Percentiles rank a stretch among this genome's conserved stretches.
phyloP scores from a whole-genome alignment of 2,888 invertebrate species.

The Helicoverpa assulta region DNA sequence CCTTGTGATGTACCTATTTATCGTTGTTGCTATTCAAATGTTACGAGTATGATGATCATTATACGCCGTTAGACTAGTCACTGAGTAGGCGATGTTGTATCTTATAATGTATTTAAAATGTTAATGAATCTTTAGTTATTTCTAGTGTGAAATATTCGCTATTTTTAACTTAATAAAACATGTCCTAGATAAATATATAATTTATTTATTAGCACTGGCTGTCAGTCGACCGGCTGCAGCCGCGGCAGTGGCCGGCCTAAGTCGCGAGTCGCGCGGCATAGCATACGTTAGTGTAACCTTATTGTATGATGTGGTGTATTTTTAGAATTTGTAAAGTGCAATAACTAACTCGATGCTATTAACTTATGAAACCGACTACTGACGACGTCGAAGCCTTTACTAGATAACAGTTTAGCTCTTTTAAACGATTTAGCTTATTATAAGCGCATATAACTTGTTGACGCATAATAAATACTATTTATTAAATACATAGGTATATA shows the following conservation, averaged over 20 bases:
- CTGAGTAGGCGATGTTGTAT: conserved; percentile 88
- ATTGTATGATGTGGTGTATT: conserved; percentile 71
- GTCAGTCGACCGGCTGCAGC: conserved; percentile 61
- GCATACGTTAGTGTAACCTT: conserved; percentile 66
- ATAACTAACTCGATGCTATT: conserved; percentile 76
- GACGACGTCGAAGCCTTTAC: conserved; percentile 78
- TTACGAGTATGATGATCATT: conserved; percentile 79
- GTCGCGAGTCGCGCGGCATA: conserved; percentile 53
- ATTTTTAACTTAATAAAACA: conserved; percentile 80
- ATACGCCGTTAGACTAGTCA: conserved; percentile 89
- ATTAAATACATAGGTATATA: conserved; percentile 69
- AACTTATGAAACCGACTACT: conserved; percentile 81
- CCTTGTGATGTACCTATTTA: conserved; percentile 83
- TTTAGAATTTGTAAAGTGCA: conserved; percentile 79
- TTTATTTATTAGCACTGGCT: conserved; percentile 84
- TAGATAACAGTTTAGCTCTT: conserved; percentile 74
- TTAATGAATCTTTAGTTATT: conserved; percentile 88
- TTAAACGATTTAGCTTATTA: conserved; percentile 77
- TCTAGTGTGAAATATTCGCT: conserved; percentile 85
- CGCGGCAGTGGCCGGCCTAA: conserved; percentile 60
- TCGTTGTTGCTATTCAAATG: conserved; percentile 84
- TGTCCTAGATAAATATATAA: conserved; percentile 82
- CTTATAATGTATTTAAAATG: conserved; percentile 85
- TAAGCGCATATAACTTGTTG: conserved; percentile 82
- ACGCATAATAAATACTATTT: conserved; percentile 86